phyloP scores from a whole-genome alignment of 2,797 vertebrate species.

The Chaenodraco wilsoni region DNA sequence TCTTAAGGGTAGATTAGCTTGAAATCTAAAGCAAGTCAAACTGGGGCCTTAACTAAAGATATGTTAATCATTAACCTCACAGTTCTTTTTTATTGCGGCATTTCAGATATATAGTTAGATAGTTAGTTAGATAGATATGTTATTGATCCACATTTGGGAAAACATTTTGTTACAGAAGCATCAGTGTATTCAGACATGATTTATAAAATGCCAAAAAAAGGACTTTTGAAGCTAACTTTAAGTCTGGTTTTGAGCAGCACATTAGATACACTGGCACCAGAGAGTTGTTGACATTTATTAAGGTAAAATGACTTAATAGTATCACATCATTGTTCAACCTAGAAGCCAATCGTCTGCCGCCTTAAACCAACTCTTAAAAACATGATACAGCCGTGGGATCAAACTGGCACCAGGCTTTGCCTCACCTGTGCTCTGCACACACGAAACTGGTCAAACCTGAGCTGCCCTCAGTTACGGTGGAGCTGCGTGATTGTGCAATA shows the following conservation, averaged over 20 bases:
- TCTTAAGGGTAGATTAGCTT: background rate
- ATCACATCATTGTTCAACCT: background rate
- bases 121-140: no score
- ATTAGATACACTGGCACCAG: background rate
- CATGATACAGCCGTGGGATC: background rate
- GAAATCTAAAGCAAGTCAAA: background rate
- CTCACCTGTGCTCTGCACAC: background rate
- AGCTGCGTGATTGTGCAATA: background rate
- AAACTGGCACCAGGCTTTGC: background rate
- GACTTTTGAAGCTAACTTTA: background rate
- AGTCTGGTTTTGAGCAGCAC: background rate
- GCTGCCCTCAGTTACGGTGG: conserved; percentile 12
- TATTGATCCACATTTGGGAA: no score
- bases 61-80: background rate
- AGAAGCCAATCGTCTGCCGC: background rate
- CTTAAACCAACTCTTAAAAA: background rate
- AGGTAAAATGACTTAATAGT: background rate
- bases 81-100: background rate
- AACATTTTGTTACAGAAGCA: no score
- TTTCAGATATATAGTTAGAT: no score
- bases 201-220: background rate
- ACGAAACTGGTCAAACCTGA: conserved; percentile 43
- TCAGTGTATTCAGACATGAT: background rate
- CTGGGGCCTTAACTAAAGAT: background rate
- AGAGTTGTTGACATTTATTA: background rate